Evolutionary conservation across 2,888 invertebrate species (phyloP).

Genomic region (Portevinia maculata): DNA sequence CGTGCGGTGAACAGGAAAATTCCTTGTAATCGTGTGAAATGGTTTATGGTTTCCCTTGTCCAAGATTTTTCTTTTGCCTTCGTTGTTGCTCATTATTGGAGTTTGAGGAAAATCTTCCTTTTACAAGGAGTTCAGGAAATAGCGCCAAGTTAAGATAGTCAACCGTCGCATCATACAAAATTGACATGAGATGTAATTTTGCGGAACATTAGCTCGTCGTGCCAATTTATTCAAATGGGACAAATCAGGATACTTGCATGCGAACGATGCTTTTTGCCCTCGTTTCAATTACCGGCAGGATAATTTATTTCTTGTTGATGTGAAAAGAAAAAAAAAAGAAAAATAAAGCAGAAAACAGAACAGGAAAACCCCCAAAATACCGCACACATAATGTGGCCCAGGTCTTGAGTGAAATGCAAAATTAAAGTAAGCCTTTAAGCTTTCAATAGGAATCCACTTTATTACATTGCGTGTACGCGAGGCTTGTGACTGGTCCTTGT

Average conservation of each 20-base stretch:
- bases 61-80: slow-evolving; percentile 2
- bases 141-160: slow-evolving; percentile 25
- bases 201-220: slow-evolving; percentile 52
- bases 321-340: slow-evolving; percentile 15
- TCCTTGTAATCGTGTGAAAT: slow-evolving; percentile 58
- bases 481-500: slow-evolving; percentile 39
- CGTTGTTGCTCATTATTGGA: slow-evolving; percentile 4
- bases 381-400: slow-evolving; percentile 46
- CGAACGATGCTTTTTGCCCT: slow-evolving; percentile 34
- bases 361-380: slow-evolving; percentile 34
- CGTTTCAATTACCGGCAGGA: slow-evolving; percentile 18
- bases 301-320: slow-evolving; percentile 47
- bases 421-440: slow-evolving; percentile 72
- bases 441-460: slow-evolving; percentile 67
- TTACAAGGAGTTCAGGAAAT: slow-evolving; percentile 23
- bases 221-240: slow-evolving; percentile 57
- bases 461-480: slow-evolving; percentile 56
- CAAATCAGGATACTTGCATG: slow-evolving; percentile 45
- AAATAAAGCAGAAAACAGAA: slow-evolving; percentile 17
- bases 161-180: neutral
- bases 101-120: slow-evolving; percentile 3
- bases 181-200: slow-evolving; percentile 53
- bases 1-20: slow-evolving; percentile 48
- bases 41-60: slow-evolving; percentile 47
- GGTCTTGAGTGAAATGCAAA: slow-evolving; percentile 69